Base-by-base conservation (phyloP, 2,113 vertebrate species). In the Heterotilapia buettikoferi region DNA sequence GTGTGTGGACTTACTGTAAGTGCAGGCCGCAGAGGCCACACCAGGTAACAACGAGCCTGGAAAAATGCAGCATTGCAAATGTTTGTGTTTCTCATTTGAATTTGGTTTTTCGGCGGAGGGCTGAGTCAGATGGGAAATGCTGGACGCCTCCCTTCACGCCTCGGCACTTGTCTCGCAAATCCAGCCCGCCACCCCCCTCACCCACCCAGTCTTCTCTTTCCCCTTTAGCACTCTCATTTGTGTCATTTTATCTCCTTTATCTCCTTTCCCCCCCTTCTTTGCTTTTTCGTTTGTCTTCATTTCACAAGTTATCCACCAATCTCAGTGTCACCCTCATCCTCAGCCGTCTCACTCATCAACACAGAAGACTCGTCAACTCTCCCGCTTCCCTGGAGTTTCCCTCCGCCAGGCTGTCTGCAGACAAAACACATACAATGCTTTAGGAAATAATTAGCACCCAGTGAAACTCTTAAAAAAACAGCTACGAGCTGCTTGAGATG, bases 21-120 rank as follows among this genome's bases (percentile, higher is more conserved):
- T 13, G 63, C 29, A 71, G 9, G 43, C 84, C 3, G 2, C 50
- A 47, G 80, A 84, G 53, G 52, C 18, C n/a, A 90, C 63, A 59
- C 84, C 36, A 2, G 7, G 40, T 53, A 85, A 21, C 18, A 16
- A 53, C 36, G 81, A 36, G 19, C 2, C 90, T 88, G 87, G 82
- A 94, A 85, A 82, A 83, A 84, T 52, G 91, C 82, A 59, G 31
- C 66, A 63, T 84, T 89, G 85, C 43, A 56, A 92, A 86, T 92
- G 92, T 93, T 95, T 90, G 89, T 92, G 92, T 94, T 95, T 94
- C 85, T 93, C 82, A 90, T 94, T 90, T 84, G 40, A 84, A 87
- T 90, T 50, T 90, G 90, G 89, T 93, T 93, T 66, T 93, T 86
- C 1, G 54, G 93, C 13, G 14, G 4, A 85, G 57, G 79, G 54